A percentile compares a stretch with the other conserved stretches of the same genome.
phyloP scores from a whole-genome alignment of 2,797 vertebrate species.

The Steatocranus sp. region DNA sequence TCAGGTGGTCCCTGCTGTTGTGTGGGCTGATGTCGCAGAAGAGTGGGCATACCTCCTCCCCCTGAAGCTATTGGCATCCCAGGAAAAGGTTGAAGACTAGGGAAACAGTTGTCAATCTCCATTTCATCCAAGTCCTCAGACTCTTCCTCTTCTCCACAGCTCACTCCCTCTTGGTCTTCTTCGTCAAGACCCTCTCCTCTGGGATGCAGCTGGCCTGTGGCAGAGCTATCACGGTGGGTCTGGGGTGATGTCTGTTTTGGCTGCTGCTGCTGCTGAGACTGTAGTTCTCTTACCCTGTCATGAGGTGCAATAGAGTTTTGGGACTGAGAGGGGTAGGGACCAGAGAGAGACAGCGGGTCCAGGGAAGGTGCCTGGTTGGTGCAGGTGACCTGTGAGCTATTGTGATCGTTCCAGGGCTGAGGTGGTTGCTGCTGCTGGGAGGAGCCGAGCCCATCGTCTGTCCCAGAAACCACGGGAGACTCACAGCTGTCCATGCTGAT shows the following conservation, averaged over 20 bases:
- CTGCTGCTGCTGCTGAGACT: conserved; percentile 61
- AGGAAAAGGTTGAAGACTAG: conserved; percentile 81
- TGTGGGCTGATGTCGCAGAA: conserved; percentile 75
- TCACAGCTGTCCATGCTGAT: conserved; percentile 99
- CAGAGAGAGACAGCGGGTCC: conserved; percentile 76
- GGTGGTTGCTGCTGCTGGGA: conserved; percentile 89
- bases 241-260: conserved; percentile 64
- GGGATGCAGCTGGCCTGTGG: conserved; percentile 65
- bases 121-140: conserved; percentile 88
- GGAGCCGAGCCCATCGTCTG: conserved; percentile 97
- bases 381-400: conserved; percentile 79
- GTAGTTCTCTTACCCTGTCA: conserved; percentile 75
- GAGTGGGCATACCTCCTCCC: conserved; percentile 78
- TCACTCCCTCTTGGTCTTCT: conserved; percentile 80
- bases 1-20: conserved; percentile 76
- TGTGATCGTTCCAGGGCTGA: conserved; percentile 84
- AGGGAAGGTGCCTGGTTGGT: conserved; percentile 77
- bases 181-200: conserved; percentile 78
- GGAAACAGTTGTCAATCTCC: conserved; percentile 97
- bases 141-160: conserved; percentile 82
- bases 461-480: conserved; percentile 98
- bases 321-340: conserved; percentile 71
- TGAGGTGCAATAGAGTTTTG: conserved; percentile 65
- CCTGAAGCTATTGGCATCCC: conserved; percentile 76
- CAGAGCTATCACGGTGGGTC: conserved; percentile 63